Evolutionary conservation across 2,888 invertebrate species (phyloP), one percentile per base, ranked within the genome.

Genomic region (Lepidocyrtinus sp.): DNA sequence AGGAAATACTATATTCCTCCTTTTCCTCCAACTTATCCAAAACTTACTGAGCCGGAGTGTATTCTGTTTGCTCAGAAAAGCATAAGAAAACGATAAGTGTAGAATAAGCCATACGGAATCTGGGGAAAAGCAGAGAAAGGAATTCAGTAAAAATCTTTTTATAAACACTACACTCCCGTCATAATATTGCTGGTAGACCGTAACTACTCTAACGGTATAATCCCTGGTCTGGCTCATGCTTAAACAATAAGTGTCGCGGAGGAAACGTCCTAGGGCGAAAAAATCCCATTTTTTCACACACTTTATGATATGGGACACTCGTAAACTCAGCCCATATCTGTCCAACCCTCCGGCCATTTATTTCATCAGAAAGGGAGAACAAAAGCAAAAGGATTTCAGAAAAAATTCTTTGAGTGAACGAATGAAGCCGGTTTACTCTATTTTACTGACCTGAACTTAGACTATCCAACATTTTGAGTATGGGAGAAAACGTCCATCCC

Each of bases 211-310:
- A 36, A 5, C 36, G 12, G 12, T 12, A 36, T 36, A 36, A 36
- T 36, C 36, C 36, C 36, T 36, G 5, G 12, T 36, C 36, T 36
- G 22, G 15, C 59, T 36, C 62, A 68, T 59, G 65, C 45, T 45
- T 67, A 75, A 74, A 75, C 68, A 61, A 75, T 75, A 75, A 75
- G 75, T 75, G 59, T 67, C 75, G 61, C 63, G 27, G 73, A 17
- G 36, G 50, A 36, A 50, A 55, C 27, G 36, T 19, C 25, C 26
- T 26, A 24, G 19, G 25, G 55, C 25, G 59, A 17, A n/a, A 27
- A 64, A 65, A 67, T 65, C 45, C 61, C 75, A 75, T 68, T 74
- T 74, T 64, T 55, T 74, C 74, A 36, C 75, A 61, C 75, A 68
- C 68, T 75, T 75, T 67, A 67, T 36, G 75, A 75, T 27, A 75